These are phyloP conservation scores for Siphamia tubifer DNA, from an alignment of 2,113 vertebrate species.

Conservation along the genomic window DNA sequence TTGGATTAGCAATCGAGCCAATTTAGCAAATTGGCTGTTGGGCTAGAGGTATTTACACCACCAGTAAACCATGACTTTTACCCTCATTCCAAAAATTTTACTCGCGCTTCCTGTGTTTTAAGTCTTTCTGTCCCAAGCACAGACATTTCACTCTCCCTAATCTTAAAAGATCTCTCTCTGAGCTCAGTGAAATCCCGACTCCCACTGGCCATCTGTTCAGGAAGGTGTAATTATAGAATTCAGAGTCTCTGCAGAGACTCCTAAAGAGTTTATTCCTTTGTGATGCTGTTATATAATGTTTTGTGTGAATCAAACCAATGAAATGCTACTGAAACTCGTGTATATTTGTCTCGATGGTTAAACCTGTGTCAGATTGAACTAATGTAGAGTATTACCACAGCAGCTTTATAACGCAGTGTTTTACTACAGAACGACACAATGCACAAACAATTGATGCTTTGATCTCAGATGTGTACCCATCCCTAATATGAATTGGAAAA, in stretches of 20 bases:
- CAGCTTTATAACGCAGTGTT: neutral
- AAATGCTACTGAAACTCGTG: neutral
- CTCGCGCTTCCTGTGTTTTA: conserved; percentile 17
- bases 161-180: conserved; percentile 51
- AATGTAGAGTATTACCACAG: neutral
- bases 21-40: neutral
- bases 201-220: conserved; percentile 64
- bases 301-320: conserved; percentile 3
- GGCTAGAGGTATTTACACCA: conserved; percentile 13
- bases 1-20: neutral
- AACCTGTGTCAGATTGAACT: conserved; percentile 4
- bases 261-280: conserved; percentile 37
- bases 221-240: conserved; percentile 53
- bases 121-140: neutral
- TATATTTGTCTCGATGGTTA: neutral
- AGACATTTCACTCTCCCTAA: conserved; percentile 41
- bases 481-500: neutral
- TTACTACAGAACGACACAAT: neutral
- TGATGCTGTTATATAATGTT: conserved; percentile 46
- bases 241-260: conserved; percentile 26
- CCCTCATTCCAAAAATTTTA: neutral
- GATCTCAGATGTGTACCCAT: neutral
- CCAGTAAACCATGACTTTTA: neutral
- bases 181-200: conserved; percentile 59
- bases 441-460: neutral